Base-by-base conservation (phyloP, 2,888 invertebrate genomes). In the Rotaria magnacalcarata region DNA sequence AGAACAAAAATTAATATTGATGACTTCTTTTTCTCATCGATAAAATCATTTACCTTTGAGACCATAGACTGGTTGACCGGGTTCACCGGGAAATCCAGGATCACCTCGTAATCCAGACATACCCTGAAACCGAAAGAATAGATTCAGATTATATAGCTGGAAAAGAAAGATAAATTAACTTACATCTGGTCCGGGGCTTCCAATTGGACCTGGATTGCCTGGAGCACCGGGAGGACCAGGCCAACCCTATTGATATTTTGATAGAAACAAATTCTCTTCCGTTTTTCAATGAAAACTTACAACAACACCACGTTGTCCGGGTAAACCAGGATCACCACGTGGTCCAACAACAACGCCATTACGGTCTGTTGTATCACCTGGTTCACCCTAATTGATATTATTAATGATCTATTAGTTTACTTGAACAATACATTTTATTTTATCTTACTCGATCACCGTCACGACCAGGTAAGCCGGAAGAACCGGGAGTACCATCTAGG, bases 191-290 rank as follows among this genome's bases (percentile, higher is more conserved):
- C 84, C 86, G 6, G 75, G 43, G n/a, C 6, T 3, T 19, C 86
- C 86, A 11, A 3, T 11, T n/a, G 41, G 6, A n/a, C 88, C 88
- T 27, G 84, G 85, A 19, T 80, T 67, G 50, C 88, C 88, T 16
- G 80, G 60, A 4, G 56, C 47, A 43, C 88, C 88, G 0, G 47
- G 8, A 2, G 80, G 6, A 11, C 80, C 80, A 11, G 67, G 67
- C 67, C 67, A 67, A 19, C 67, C 67, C 67, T 67, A 67, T 67
- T 1, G 24, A 67, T 16, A 41, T 41, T 14, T 19, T 67, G 0
- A 5, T 67, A 2, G 34, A 14, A 41, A 1, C n/a, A 16, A 7
- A 34, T 0, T 0, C 1, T 6, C 1, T 19, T 67, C 6, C 2
- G 34, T 34, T 34, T 27, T 67, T 34, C 27, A 19, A 67, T 1